These are phyloP conservation scores for Cephus rjabovi DNA, from an alignment of 2,888 invertebrate species.

Conservation along the genomic window DNA sequence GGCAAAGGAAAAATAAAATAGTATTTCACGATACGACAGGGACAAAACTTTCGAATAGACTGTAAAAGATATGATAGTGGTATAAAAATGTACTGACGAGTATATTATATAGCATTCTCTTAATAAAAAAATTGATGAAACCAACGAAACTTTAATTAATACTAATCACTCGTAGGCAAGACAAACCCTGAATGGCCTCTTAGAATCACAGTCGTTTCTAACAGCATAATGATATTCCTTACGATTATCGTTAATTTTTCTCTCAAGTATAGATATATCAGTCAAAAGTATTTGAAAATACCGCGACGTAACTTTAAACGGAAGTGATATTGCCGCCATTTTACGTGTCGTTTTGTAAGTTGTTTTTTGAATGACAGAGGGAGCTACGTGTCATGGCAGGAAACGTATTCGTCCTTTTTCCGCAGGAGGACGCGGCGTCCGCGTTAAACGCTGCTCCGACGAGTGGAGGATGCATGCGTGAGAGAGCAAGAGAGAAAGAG, in stretches of 20 bases:
- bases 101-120: slow-evolving; percentile 35
- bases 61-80: slow-evolving; percentile 25
- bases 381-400: not conserved
- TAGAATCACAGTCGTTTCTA: not conserved
- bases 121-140: slow-evolving; percentile 31
- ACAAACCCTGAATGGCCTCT: not conserved
- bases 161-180: not conserved
- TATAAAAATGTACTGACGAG: slow-evolving; percentile 34
- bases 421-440: not conserved
- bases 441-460: not conserved
- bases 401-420: not conserved
- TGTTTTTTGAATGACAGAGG: not conserved
- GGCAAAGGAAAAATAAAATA: not conserved
- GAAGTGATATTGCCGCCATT: not conserved
- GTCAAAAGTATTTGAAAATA: not conserved
- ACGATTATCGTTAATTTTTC: not conserved
- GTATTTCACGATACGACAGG: not conserved
- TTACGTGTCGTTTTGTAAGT: not conserved
- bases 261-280: not conserved
- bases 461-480: slow-evolving; percentile 4
- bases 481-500: slow-evolving; percentile 17
- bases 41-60: slow-evolving; percentile 5
- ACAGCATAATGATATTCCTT: not conserved
- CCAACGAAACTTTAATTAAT: slow-evolving; percentile 19
- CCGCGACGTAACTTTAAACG: not conserved